These are phyloP conservation scores for Margarornis squamiger DNA, from an alignment of 2,797 vertebrate genomes.

Conservation along the genomic window DNA sequence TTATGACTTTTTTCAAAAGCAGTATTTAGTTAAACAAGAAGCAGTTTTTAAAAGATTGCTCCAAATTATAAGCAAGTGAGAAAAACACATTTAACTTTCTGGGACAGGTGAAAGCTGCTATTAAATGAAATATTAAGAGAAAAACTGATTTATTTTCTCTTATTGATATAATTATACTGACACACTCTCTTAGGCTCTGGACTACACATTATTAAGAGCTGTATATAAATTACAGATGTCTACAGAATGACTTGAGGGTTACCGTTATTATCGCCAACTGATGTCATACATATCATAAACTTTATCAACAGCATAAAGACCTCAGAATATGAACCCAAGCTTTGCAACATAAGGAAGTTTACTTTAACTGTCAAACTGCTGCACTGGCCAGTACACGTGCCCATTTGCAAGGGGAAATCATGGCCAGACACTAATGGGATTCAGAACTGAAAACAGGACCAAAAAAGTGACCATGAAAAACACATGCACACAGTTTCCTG, in stretches of 20 bases:
- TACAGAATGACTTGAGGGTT: not conserved
- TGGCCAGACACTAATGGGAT: rapidly evolving
- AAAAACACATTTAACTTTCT: not conserved
- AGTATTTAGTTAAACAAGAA: not conserved
- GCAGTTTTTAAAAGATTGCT: not conserved
- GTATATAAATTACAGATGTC: slow-evolving; percentile 19
- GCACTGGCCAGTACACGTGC: not conserved
- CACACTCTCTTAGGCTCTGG: not conserved
- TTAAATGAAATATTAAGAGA: not conserved
- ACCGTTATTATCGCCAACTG: not conserved
- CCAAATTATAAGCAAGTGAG: not conserved
- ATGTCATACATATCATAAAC: slow-evolving; percentile 14
- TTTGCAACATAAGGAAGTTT: not conserved
- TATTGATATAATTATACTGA: not conserved
- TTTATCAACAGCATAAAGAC: not conserved
- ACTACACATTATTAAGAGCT: not conserved
- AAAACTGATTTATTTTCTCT: not conserved
- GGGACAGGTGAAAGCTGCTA: not conserved
- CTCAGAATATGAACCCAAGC: not conserved
- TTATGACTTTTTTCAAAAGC: not conserved
- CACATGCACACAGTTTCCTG: not conserved
- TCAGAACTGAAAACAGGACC: not conserved
- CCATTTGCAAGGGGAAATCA: not conserved
- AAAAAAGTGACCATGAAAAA: not conserved
- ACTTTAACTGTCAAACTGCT: not conserved